These are phyloP conservation scores for Noctua comes DNA, from an alignment of 2,888 invertebrate species.

Conservation along the genomic window DNA sequence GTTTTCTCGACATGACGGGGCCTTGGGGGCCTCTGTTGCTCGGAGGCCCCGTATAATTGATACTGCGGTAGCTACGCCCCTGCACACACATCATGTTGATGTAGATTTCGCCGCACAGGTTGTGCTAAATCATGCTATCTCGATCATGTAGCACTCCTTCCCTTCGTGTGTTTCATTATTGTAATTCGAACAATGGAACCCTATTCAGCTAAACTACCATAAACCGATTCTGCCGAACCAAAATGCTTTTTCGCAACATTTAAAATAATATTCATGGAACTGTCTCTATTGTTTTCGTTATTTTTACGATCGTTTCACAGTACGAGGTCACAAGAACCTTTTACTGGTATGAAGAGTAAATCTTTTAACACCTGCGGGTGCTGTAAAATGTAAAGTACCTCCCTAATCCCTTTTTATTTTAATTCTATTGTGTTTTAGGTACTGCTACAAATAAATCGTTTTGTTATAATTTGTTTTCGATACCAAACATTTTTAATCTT, in stretches of 20 bases:
- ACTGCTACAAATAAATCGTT: no score
- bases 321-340: conserved; percentile 5
- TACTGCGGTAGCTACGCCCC: background rate
- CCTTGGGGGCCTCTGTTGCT: background rate
- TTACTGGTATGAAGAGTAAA: conserved; percentile 11
- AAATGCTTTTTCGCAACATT: conserved; percentile 12
- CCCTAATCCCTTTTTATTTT: conserved; percentile 2
- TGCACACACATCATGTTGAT: background rate
- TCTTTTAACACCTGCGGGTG: conserved; percentile 1
- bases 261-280: background rate
- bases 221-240: background rate
- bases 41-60: background rate
- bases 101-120: background rate
- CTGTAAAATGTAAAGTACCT: conserved; percentile 14
- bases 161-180: background rate
- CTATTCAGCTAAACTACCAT: background rate
- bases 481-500: no score
- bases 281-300: conserved; percentile 23
- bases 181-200: background rate
- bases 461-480: no score
- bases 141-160: no score
- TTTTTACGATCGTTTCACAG: conserved; percentile 14
- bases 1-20: no score
- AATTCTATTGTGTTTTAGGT: conserved; percentile 19
- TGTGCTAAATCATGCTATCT: background rate